Evolutionary conservation across 2,113 vertebrate genomes (phyloP).

Genomic region (Urocitellus parryii): DNA sequence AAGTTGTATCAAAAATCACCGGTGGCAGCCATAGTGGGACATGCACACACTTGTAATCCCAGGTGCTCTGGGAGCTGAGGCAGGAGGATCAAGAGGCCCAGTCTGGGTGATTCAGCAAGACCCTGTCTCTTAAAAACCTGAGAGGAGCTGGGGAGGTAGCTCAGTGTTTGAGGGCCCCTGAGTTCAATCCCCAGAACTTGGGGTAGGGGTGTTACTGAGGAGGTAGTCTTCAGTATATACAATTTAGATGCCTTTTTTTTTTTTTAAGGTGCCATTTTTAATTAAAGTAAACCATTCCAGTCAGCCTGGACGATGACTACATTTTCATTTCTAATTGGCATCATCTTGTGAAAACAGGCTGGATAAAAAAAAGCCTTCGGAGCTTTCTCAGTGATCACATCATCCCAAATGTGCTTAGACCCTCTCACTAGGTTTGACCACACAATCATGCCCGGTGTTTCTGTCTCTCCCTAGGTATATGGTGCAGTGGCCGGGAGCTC

Average conservation of each 20-base stretch:
- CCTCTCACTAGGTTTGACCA: neutral
- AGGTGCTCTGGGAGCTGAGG: neutral
- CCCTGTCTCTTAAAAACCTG: neutral
- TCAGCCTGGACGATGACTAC: neutral
- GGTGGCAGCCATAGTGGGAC: too few species aligned
- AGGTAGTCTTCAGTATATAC: neutral
- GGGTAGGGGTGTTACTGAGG: neutral
- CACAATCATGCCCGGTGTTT: neutral
- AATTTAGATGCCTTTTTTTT: neutral
- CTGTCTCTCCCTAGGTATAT: conserved; percentile 90
- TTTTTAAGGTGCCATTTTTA: neutral
- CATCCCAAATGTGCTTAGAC: neutral
- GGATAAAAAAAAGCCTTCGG: neutral
- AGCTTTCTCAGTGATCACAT: neutral
- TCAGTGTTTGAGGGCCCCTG: too few species aligned
- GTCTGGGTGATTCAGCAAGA: neutral
- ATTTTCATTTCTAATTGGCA: neutral
- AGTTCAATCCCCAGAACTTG: too few species aligned
- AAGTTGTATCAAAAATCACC: neutral
- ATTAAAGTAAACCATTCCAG: neutral
- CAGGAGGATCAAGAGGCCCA: neutral
- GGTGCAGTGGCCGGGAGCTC: conserved; percentile 98
- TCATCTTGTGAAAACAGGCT: neutral
- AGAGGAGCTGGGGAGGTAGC: too few species aligned
- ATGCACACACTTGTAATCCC: neutral